Conservation (phyloP, 2,888 invertebrate species). For the Synanthedon tipuliformis region DNA sequence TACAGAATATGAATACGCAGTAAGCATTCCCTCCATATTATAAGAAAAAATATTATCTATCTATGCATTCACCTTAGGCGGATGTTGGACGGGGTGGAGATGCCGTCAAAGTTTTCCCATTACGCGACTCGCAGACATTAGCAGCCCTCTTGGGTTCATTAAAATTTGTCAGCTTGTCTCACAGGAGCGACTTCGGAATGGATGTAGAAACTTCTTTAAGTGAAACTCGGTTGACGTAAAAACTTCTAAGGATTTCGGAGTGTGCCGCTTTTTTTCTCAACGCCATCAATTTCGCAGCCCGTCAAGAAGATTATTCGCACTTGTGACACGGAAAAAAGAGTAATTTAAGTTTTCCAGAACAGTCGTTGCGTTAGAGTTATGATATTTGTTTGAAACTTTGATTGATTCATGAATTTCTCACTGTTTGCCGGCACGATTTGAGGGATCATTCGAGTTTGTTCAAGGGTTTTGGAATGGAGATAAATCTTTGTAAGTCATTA, state of each 20-base stretch:
- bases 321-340: constrained; percentile 66
- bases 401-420: constrained; percentile 60
- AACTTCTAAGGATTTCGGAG: constrained; percentile 55
- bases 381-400: constrained; percentile 66
- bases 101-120: constrained; percentile 54
- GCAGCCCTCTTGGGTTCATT: constrained; percentile 66
- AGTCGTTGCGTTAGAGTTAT: constrained; percentile 63
- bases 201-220: constrained; percentile 67
- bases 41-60: constrained; percentile 21
- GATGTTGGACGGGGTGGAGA: constrained; percentile 11
- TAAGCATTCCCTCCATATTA: constrained; percentile 20
- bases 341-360: constrained; percentile 65
- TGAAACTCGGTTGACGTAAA: constrained; percentile 68
- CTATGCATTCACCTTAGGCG: constrained; percentile 9
- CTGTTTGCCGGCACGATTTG: constrained; percentile 31
- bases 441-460: constrained; percentile 16
- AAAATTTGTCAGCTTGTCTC: constrained; percentile 69
- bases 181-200: constrained; percentile 63
- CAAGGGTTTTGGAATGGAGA: not conserved
- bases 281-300: constrained; percentile 67
- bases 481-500: not conserved
- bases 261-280: constrained; percentile 54
- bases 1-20: constrained; percentile 24
- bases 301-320: constrained; percentile 71
- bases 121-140: constrained; percentile 61